Base-by-base conservation (phyloP, 2,888 invertebrate genomes). In the Stenodera caucasica region DNA sequence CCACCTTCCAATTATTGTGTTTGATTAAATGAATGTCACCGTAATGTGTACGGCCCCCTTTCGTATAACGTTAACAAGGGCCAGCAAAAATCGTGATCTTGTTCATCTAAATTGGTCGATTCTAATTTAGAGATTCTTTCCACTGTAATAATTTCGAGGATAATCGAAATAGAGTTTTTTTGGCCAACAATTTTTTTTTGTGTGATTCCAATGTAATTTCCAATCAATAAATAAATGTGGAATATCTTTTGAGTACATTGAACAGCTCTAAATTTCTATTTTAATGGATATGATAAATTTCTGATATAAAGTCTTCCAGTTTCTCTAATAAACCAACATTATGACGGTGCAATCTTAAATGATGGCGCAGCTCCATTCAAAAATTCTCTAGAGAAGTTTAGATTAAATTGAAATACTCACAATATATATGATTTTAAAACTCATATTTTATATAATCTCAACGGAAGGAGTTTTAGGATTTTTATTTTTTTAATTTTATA, bases 1-100 rank as follows among this genome's bases (percentile, higher is more conserved):
- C 52, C 52, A 52, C 26, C 52, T 52, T 52, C 52, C 52, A 52
- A 52, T 52, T 52, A 52, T 45, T 21, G 21, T 45, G 45, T 45
- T 45, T 45, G 45, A 45, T 45, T 45, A 45, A 45, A 45, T 21
- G 45, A 21, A 45, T 45, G 45, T 45, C 21, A 11, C 45, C 35
- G 35, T 11, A 35, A 35, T 14, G 35, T 35, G 5, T 8, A 32
- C 32, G 2, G 6, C 33, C 3, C 35, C 14, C 35, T 4, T 35
- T n/a, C n/a, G n/a, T n/a, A 35, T 35, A 35, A 14, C 35, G 7
- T 35, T 35, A 14, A 14, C 14, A 35, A 35, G 35, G 9, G 18
- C 9, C 9, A 11, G 15, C 9, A 45, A 45, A 45, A 21, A 21
- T 45, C 26, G 26, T 26, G 26, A 45, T 45, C 45, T 18, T 21